These are phyloP conservation scores for Tragelaphus buxtoni DNA, from an alignment of 2,113 vertebrate genomes.

Conservation along the genomic window DNA sequence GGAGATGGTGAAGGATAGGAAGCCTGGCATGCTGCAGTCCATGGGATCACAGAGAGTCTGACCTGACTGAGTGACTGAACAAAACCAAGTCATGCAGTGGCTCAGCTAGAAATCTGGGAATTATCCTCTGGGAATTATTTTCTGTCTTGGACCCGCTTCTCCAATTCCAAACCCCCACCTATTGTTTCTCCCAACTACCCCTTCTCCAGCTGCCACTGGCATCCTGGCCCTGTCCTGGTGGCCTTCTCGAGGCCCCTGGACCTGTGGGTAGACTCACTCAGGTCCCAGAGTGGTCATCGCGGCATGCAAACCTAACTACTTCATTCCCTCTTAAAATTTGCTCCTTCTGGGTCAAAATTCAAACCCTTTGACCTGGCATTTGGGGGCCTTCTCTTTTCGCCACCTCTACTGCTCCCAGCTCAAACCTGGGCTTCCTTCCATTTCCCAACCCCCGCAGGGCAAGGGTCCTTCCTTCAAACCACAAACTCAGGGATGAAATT, in stretches of 20 bases:
- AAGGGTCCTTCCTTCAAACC: not conserved
- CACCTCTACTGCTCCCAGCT: not conserved
- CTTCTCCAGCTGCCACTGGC: not conserved
- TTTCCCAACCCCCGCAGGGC: too few relatives aligned
- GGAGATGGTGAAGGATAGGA: not conserved
- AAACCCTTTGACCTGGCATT: not conserved
- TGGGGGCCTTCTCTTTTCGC: not conserved
- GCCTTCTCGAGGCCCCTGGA: not conserved
- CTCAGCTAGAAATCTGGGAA: not conserved
- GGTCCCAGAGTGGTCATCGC: fast-evolving
- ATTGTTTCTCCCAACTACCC: not conserved
- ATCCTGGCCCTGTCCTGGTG: not conserved
- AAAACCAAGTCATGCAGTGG: not conserved
- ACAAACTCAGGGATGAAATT: not conserved
- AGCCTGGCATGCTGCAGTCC: not conserved
- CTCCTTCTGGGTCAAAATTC: not conserved
- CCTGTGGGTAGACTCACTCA: not conserved
- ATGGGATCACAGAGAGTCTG: not conserved
- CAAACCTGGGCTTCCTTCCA: not conserved
- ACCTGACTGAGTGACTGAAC: not conserved
- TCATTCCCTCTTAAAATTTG: not conserved
- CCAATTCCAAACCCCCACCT: not conserved
- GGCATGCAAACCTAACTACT: not conserved
- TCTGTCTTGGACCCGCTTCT: not conserved
- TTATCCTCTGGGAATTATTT: not conserved